Evolutionary conservation across 2,797 vertebrate species (phyloP).

Genomic region (Gymnodraco acuticeps): DNA sequence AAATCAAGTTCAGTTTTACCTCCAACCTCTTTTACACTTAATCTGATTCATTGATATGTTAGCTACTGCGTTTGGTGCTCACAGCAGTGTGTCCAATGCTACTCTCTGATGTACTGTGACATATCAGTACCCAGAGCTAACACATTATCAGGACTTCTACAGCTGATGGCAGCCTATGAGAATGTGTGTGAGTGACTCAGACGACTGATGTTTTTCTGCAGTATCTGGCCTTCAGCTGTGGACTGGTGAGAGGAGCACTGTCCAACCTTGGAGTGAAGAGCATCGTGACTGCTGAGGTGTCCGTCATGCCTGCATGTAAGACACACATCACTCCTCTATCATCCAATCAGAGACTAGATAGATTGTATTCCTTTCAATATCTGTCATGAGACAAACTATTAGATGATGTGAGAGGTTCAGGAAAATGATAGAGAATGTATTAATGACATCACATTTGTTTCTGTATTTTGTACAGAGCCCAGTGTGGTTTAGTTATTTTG

Average conservation of each 20-base stretch:
- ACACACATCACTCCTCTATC: conserved; percentile 17
- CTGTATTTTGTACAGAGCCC: not conserved
- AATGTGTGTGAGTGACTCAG: not conserved
- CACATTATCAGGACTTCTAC: not conserved
- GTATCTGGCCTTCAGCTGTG: conserved; percentile 96
- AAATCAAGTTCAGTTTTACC: not conserved
- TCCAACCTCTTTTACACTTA: not conserved
- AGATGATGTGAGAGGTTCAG: not conserved
- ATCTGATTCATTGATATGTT: not conserved
- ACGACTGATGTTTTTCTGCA: conserved; percentile 65
- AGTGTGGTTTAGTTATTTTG: too few relatives aligned
- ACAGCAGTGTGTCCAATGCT: not conserved
- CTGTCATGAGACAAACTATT: not conserved
- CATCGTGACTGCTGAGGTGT: conserved; percentile 95
- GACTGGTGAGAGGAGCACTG: conserved; percentile 93
- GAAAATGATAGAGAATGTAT: not conserved
- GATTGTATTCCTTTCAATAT: not conserved
- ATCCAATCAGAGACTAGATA: conserved; percentile 4
- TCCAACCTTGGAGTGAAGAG: conserved; percentile 94
- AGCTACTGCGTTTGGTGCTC: not conserved
- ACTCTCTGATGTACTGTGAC: not conserved
- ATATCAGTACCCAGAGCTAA: not conserved
- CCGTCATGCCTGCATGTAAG: conserved; percentile 97
- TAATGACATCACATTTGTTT: not conserved
- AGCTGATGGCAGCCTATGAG: not conserved